Evolutionary conservation across 2,797 vertebrate genomes (phyloP).

Genomic region (Steatocranus sp.): DNA sequence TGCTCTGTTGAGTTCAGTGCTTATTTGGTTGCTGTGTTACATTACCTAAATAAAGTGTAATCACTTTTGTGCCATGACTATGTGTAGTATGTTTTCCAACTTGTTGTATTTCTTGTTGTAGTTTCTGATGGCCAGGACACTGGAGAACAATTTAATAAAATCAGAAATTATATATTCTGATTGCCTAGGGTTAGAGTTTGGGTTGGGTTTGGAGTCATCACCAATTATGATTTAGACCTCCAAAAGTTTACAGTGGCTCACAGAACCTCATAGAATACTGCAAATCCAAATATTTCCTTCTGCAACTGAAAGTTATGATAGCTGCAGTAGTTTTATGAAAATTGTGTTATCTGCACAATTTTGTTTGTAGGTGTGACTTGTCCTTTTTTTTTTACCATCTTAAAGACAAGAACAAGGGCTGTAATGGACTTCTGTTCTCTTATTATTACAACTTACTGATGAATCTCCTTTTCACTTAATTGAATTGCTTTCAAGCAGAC

Average conservation of each 20-base stretch:
- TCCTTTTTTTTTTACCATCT: not conserved
- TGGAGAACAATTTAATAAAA: not conserved
- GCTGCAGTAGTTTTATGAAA: not conserved
- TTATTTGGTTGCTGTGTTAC: not conserved
- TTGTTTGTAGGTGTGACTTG: not conserved
- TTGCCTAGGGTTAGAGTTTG: not conserved
- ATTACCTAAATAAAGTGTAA: not conserved
- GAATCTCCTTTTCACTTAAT: conserved; percentile 8
- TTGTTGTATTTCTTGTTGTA: not conserved
- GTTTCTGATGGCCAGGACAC: not conserved
- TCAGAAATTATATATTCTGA: not conserved
- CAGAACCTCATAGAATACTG: not conserved
- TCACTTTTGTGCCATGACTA: not conserved
- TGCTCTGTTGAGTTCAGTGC: not conserved
- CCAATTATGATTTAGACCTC: not conserved
- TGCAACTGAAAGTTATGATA: not conserved
- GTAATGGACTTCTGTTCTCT: not conserved
- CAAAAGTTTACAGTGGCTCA: not conserved
- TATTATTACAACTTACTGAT: not conserved
- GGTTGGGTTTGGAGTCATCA: not conserved
- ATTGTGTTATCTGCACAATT: not conserved
- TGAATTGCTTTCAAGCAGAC: conserved; percentile 3
- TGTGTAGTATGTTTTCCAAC: not conserved
- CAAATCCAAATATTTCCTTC: not conserved
- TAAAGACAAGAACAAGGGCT: not conserved